Conservation (phyloP, 1,140 invertebrate species). For the Zaprionus gabonicus region DNA sequence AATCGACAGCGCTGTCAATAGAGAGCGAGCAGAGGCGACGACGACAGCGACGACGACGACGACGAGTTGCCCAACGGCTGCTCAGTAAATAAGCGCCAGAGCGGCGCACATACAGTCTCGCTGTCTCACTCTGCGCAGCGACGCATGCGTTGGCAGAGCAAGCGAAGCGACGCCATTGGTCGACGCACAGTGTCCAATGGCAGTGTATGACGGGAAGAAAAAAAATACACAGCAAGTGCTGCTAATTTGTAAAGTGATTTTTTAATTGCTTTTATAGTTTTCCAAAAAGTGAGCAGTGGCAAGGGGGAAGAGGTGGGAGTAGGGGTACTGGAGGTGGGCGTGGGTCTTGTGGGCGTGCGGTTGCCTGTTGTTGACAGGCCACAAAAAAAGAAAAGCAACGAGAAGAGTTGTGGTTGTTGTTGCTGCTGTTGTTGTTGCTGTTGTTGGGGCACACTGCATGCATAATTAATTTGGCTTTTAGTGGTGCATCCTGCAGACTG, state of each 20-base stretch:
- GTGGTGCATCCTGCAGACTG: conserved; percentile 46
- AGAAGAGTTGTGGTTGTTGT: conserved; percentile 44
- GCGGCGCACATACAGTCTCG: conserved; percentile 30
- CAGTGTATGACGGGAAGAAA: conserved; percentile 1
- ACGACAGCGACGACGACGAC: background rate
- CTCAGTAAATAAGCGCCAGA: conserved; percentile 37
- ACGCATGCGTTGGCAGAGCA: conserved; percentile 67
- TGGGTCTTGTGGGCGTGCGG: conserved; percentile 28
- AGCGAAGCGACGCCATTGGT: conserved; percentile 49
- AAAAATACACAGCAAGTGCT: conserved; percentile 14
- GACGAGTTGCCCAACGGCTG: conserved; percentile 33
- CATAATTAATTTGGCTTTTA: conserved; percentile 83
- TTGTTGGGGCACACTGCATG: conserved; percentile 53
- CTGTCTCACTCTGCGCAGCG: conserved; percentile 22
- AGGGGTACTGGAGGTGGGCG: background rate
- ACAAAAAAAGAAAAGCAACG: conserved; percentile 28
- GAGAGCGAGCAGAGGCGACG: background rate
- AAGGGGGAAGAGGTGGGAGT: too few species aligned
- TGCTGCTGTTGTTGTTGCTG: conserved; percentile 49
- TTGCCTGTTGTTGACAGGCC: conserved; percentile 60
- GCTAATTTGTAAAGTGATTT: conserved; percentile 80
- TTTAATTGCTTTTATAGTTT: conserved; percentile 79
- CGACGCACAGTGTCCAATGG: conserved; percentile 47
- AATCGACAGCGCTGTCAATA: conserved; percentile 55
- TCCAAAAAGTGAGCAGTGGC: conserved; percentile 10